Evolutionary conservation across 30 jellyfish, hydroid and myxozoan species (phyloP).

Genomic region (Turritopsis rubra): DNA sequence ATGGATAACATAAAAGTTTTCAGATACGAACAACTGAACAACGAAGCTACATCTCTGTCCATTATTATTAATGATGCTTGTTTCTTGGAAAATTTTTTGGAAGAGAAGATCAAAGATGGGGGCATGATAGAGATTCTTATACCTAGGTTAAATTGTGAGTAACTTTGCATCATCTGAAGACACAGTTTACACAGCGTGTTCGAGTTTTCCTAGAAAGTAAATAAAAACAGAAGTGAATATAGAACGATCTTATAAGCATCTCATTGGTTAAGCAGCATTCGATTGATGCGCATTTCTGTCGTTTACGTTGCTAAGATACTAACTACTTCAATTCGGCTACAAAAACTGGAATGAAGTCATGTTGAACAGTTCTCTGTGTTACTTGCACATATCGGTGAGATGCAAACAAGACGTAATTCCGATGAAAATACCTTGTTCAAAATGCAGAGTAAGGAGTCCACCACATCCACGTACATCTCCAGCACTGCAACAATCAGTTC

Average conservation of each 20-base stretch:
- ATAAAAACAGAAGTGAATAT: background rate
- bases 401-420: too few relatives aligned
- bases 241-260: background rate
- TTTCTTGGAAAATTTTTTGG: background rate
- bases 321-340: too few relatives aligned
- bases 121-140: too few relatives aligned
- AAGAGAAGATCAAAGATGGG: too few relatives aligned
- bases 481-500: conserved; percentile 67
- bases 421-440: conserved; percentile 66
- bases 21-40: too few relatives aligned
- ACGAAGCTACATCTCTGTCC: too few relatives aligned
- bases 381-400: too few relatives aligned
- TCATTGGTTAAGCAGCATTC: background rate
- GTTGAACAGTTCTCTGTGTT: too few relatives aligned
- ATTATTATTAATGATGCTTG: too few relatives aligned
- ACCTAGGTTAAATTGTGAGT: conserved; percentile 68
- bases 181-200: conserved; percentile 62
- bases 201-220: conserved; percentile 50
- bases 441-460: conserved; percentile 46
- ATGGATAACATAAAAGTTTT: too few relatives aligned
- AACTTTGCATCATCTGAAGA: conserved; percentile 49
- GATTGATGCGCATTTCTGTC: background rate
- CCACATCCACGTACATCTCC: conserved; percentile 83
- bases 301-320: background rate
- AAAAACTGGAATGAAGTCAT: too few relatives aligned